Evolutionary conservation across 2,888 invertebrate species (phyloP), one percentile per base, ranked within the genome.

Genomic region (Idaea dimidiata): DNA sequence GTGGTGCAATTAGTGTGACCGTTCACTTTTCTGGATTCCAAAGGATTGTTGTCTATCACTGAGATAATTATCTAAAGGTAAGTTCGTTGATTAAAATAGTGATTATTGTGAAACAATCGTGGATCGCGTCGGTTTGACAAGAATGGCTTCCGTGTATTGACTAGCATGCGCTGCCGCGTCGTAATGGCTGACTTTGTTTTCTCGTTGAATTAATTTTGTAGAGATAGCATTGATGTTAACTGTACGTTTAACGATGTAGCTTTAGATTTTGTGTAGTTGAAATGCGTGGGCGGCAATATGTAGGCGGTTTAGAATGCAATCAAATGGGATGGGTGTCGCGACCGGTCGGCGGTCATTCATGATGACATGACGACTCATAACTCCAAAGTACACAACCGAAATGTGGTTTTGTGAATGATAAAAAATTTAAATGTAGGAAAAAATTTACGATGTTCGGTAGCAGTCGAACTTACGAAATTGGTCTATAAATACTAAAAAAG

Each of bases 111-210:
- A 54, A 59, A 64, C 61, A 68, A 62, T 59, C 62, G 65, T 60
- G 65, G 65, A 67, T 82, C 82, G 84, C 84, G 83, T 87, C 84
- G 87, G 87, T 83, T 86, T 84, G 82, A 80, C 79, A 80, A 78
- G 86, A 90, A 90, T 90, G 89, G 89, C 91, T 89, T 87, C 91
- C 88, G 85, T 88, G 85, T 89, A 90, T 89, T 88, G 91, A 91
- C 88, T 91, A 78, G 89, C 86, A 88, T 91, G 91, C 90, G 91
- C 88, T 91, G 91, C 90, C 91, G 70, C 60, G 61, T 89, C 87
- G 82, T 89, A 91, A 91, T 91, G 91, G 91, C 91, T 89, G 91
- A 91, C 91, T 87, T 87, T 87, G 87, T 86, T 84, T 78, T 79
- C 79, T 80, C 78, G 73, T 76, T 73, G 71, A 79, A 79, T 75